Evolutionary conservation across 1,140 invertebrate genomes (phyloP).

Genomic region (Mamestra configurata): DNA sequence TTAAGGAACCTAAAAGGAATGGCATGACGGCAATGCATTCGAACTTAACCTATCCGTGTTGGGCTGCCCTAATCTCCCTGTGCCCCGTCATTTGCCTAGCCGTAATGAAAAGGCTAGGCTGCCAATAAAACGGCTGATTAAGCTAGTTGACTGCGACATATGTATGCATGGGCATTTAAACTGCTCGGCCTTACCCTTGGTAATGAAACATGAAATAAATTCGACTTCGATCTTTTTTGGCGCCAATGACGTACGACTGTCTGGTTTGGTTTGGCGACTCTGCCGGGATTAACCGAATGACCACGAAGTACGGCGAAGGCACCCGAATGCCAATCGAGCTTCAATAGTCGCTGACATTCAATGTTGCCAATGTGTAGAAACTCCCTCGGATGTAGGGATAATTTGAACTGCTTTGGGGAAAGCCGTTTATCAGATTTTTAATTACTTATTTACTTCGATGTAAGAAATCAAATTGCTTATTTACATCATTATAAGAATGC

Average conservation of each 20-base stretch:
- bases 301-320: not conserved
- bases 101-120: no score
- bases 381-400: not conserved
- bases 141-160: no score
- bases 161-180: not conserved
- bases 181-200: not conserved
- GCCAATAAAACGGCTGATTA: no score
- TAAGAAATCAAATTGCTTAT: no score
- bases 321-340: slow-evolving; percentile 11
- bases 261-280: not conserved
- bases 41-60: no score
- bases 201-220: not conserved
- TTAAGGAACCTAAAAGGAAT: no score
- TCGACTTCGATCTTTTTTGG: slow-evolving; percentile 29
- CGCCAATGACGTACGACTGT: slow-evolving; percentile 27
- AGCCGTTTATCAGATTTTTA: not conserved
- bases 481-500: no score
- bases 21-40: no score
- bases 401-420: not conserved
- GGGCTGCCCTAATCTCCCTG: no score
- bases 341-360: not conserved
- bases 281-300: slow-evolving; percentile 10
- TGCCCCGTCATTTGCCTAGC: no score
- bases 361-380: not conserved
- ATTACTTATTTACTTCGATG: not conserved